Base-by-base conservation (phyloP, 1,140 invertebrate species). In the Drosophila saltans region DNA sequence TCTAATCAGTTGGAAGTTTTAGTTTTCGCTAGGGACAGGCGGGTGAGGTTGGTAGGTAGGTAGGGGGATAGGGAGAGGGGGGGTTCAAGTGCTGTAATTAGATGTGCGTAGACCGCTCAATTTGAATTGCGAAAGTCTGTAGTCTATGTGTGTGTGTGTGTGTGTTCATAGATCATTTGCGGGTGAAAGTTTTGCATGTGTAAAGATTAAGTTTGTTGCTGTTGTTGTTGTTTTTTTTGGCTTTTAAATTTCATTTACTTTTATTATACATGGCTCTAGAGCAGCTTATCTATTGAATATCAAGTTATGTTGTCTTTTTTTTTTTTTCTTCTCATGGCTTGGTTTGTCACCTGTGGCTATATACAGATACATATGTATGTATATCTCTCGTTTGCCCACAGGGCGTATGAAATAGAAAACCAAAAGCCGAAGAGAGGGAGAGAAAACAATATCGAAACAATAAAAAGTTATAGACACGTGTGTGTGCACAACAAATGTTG, bases 231-330 rank as follows among this genome's bases (percentile, higher is more conserved):
- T 39, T 30, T 60, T 11, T 67, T 61, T 36, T 36, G 39, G 30
- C 79, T 68, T 58, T 65, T 79, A 63, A 69, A 59, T 80, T 86
- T 88, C 72, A 88, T 85, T 86, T 86, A 82, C 80, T 83, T 88
- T 75, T 80, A 76, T 88, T 83, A 80, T 84, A 63, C 75, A 33
- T 28, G 63, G 48, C 75, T 75, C 57, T 71, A 69, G 69, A 69
- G 58, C 62, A 66, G 80, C 72, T 89, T 88, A 88, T 88, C 83
- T 88, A 89, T 89, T 80, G 83, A 88, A 89, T 88, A 88, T 89
- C 84, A 88, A 88, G 80, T 80, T 80, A 73, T 81, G 82, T 80
- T 80, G 70, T 75, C 75, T 72, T 83, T 86, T 86, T 88, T 86
- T 86, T 88, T 16, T 16, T 16, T 16, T 16, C 16, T 16, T 16